A percentile compares a stretch with the other conserved stretches of the same genome.
phyloP scores from a whole-genome alignment of 2,797 vertebrate genomes.

The Crax fasciolata region DNA sequence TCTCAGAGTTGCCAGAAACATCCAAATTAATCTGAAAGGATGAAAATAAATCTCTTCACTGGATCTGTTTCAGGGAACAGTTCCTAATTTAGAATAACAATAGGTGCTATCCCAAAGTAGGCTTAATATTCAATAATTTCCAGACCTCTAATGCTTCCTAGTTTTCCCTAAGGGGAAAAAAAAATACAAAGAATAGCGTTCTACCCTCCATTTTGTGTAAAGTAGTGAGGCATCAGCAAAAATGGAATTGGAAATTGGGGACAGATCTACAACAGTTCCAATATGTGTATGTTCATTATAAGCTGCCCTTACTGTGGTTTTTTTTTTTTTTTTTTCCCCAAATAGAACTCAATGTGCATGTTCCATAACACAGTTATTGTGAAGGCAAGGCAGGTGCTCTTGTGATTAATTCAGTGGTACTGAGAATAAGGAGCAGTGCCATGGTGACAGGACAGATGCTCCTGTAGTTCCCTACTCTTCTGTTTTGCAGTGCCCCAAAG shows the following conservation, averaged over 20 bases:
- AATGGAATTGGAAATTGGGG: constrained; percentile 39
- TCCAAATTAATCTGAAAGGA: constrained; percentile 46
- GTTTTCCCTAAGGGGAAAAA: constrained; percentile 13
- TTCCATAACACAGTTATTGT: neutral
- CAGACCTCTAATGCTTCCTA: constrained; percentile 30
- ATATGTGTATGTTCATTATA: neutral
- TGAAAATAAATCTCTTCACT: constrained; percentile 65
- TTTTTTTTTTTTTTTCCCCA: neutral
- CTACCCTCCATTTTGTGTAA: neutral
- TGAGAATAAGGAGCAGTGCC: neutral
- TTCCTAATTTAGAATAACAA: constrained; percentile 60
- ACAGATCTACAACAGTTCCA: neutral
- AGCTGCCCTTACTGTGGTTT: neutral
- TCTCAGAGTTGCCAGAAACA: constrained; percentile 57
- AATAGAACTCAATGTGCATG: neutral
- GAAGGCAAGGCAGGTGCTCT: neutral
- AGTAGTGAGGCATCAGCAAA: constrained; percentile 47
- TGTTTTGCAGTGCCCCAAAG: neutral
- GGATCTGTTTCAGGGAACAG: constrained; percentile 69
- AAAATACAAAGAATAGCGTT: neutral
- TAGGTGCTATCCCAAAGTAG: constrained; percentile 54
- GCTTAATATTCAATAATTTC: constrained; percentile 51
- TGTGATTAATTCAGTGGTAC: neutral
- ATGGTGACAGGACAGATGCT: neutral
- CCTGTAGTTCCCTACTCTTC: neutral